phyloP scores from a whole-genome alignment of 2,797 vertebrate species.

The Neosalanx taihuensis region DNA sequence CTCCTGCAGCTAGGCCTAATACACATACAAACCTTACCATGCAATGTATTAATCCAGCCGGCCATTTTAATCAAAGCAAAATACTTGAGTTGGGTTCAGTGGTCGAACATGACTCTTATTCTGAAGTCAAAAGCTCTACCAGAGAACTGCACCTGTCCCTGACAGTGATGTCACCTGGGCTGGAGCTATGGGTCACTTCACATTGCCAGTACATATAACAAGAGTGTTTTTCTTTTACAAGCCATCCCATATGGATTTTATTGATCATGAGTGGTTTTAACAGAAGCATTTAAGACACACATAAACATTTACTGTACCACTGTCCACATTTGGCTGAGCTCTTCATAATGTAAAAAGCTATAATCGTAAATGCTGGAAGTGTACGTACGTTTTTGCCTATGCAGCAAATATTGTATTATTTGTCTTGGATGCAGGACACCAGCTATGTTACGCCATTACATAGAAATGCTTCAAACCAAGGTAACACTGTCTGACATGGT shows the following conservation, averaged over 20 bases:
- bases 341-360: constrained; percentile 43
- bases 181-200: constrained; percentile 41
- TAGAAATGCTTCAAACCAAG: constrained; percentile 16
- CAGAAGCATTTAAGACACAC: constrained; percentile 61
- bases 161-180: constrained; percentile 32
- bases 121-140: not conserved
- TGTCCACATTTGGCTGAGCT: constrained; percentile 44
- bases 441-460: constrained; percentile 31
- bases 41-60: too few relatives aligned
- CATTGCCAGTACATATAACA: constrained; percentile 52
- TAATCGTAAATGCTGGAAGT: constrained; percentile 55
- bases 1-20: not conserved
- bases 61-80: too few relatives aligned
- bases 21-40: too few relatives aligned
- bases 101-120: too few relatives aligned
- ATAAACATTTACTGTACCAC: constrained; percentile 69
- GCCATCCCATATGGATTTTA: constrained; percentile 64
- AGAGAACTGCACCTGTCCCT: not conserved
- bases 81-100: too few relatives aligned
- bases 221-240: constrained; percentile 62
- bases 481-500: not conserved
- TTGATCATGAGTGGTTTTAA: constrained; percentile 65
- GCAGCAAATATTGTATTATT: constrained; percentile 44
- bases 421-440: constrained; percentile 47
- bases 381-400: constrained; percentile 46